Conservation (phyloP, 1,140 invertebrate species). For the Aphelinus atriplicis region DNA sequence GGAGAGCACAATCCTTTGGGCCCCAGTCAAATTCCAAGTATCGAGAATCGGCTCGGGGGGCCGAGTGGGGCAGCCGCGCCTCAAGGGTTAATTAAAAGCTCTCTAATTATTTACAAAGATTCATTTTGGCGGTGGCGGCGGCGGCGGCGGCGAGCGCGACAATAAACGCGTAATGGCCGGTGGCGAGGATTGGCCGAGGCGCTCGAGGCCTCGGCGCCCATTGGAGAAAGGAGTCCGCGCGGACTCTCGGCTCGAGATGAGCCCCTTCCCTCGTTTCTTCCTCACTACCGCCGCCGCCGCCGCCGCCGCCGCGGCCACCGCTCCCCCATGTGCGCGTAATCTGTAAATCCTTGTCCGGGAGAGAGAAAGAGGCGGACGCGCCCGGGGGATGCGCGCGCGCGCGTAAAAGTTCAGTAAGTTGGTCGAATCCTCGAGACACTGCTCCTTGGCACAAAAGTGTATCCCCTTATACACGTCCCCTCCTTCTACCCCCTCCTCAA, state of each 20-base stretch:
- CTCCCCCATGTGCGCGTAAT: conserved; percentile 52
- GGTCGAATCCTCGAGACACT: conserved; percentile 42
- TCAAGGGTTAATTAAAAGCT: conserved; percentile 66
- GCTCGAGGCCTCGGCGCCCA: conserved; percentile 8
- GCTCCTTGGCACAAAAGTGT: conserved; percentile 31
- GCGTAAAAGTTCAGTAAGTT: conserved; percentile 60
- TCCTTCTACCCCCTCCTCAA: conserved; percentile 8
- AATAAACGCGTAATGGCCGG: conserved; percentile 52
- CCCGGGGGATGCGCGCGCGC: conserved; percentile 28
- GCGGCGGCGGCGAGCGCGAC: conserved; percentile 3
- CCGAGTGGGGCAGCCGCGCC: conserved; percentile 44
- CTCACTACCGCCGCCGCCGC: not conserved
- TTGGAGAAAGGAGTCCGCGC: conserved; percentile 57
- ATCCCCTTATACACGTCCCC: conserved; percentile 26
- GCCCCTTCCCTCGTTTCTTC: not conserved
- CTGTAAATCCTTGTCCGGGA: conserved; percentile 59
- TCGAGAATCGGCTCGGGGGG: too few species aligned
- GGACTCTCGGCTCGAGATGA: conserved; percentile 48
- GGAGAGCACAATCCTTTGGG: conserved; percentile 1
- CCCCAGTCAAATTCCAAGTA: too few species aligned
- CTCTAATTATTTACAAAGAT: conserved; percentile 68
- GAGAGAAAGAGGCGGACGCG: conserved; percentile 10
- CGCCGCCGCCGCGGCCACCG: not conserved
- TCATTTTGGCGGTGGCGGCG: conserved; percentile 59
- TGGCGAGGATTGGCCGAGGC: conserved; percentile 42